Evolutionary conservation across 2,113 vertebrate genomes (phyloP).

Genomic region (Gasterosteus nipponicus): DNA sequence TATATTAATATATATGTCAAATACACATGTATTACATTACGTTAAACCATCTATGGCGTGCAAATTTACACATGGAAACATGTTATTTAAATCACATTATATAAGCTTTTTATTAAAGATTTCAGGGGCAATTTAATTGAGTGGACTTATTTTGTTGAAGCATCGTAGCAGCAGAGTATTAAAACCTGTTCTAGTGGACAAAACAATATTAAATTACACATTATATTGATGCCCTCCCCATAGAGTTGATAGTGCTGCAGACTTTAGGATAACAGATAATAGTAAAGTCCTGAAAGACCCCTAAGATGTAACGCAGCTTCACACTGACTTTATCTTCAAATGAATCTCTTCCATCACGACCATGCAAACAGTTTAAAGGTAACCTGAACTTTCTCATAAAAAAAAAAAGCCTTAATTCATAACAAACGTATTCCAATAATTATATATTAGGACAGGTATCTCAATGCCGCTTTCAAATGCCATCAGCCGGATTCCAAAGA

Average conservation of each 20-base stretch:
- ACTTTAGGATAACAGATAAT: not conserved
- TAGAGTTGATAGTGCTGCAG: not conserved
- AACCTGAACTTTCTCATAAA: constrained; percentile 1
- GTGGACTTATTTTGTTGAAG: not conserved
- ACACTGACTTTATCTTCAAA: constrained; percentile 6
- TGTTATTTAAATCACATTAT: not conserved
- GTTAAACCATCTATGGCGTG: not conserved
- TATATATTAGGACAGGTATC: constrained; percentile 49
- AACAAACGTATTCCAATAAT: constrained; percentile 19
- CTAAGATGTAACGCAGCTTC: not conserved
- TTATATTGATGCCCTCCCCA: not conserved
- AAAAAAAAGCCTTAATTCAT: constrained; percentile 23
- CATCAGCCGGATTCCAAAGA: constrained; percentile 67
- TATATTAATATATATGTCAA: not conserved
- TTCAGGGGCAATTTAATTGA: not conserved
- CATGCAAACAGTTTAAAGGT: constrained; percentile 32
- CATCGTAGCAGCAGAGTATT: not conserved
- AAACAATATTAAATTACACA: not conserved
- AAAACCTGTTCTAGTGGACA: not conserved
- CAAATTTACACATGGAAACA: not conserved
- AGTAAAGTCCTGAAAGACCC: not conserved
- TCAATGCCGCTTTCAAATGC: constrained; percentile 63
- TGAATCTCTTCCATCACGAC: not conserved
- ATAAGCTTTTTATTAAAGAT: not conserved
- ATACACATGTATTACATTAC: not conserved